These are phyloP conservation scores for Pollachius pollachius DNA, from an alignment of 2,113 vertebrate species.

Conservation along the genomic window DNA sequence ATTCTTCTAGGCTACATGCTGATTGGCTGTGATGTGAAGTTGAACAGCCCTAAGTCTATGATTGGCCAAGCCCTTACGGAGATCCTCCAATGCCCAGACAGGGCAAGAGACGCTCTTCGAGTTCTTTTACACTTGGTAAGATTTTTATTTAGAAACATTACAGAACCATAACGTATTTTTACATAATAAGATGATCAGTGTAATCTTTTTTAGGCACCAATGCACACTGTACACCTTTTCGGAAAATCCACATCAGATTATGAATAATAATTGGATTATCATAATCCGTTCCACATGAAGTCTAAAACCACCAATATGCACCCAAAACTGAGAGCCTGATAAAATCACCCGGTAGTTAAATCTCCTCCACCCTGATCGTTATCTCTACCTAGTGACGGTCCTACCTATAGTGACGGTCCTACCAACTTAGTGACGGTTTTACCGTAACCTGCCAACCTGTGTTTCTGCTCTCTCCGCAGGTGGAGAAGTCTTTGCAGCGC, in stretches of 20 bases:
- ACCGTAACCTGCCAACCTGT: neutral
- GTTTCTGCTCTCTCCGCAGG: slow-evolving; percentile 61
- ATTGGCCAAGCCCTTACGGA: slow-evolving; percentile 89
- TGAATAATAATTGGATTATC: no score
- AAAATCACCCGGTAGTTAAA: no score
- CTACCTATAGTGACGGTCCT: neutral
- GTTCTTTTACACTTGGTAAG: slow-evolving; percentile 92
- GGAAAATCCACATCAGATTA: no score
- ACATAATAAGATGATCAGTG: no score
- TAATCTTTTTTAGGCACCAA: neutral
- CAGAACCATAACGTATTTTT: no score
- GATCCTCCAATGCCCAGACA: slow-evolving; percentile 90
- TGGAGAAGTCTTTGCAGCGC: slow-evolving; percentile 94
- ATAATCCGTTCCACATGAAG: no score
- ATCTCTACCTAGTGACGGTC: neutral
- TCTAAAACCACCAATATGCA: no score
- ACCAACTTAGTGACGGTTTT: neutral
- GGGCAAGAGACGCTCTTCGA: slow-evolving; percentile 86
- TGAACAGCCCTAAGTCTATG: slow-evolving; percentile 91
- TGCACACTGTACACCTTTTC: neutral
- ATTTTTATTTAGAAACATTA: neutral
- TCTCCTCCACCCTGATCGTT: neutral
- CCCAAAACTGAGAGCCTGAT: no score
- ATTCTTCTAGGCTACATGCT: slow-evolving; percentile 84
- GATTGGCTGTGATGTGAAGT: slow-evolving; percentile 89